A percentile compares a stretch with the other conserved stretches of the same genome.
Conservation (phyloP, 1,140 invertebrate species). For the Hypsibius dujardini region DNA sequence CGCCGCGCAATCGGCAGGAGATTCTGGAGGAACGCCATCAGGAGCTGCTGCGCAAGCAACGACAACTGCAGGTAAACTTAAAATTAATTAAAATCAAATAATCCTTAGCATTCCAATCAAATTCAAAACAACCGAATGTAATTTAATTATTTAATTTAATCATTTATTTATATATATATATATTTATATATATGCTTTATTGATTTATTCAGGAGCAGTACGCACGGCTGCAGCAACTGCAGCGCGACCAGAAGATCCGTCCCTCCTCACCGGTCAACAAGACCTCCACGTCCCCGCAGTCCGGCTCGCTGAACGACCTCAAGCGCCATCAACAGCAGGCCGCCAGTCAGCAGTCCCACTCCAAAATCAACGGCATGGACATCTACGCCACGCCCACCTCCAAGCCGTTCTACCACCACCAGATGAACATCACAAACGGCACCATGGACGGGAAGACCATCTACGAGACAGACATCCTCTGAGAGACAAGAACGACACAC, state of each 20-base stretch:
- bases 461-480: conserved; percentile 69
- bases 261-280: no score
- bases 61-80: conserved; percentile 46
- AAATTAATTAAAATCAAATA: no score
- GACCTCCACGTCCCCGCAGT: no score
- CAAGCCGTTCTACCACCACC: conserved; percentile 27
- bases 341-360: no score
- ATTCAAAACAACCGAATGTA: not conserved
- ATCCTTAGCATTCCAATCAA: no score
- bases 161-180: no score
- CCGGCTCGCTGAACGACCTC: conserved; percentile 45
- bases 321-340: conserved; percentile 25
- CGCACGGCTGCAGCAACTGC: no score
- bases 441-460: conserved; percentile 46
- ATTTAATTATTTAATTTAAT: not conserved
- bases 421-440: conserved; percentile 21
- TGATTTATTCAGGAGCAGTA: conserved; percentile 67
- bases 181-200: no score
- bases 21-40: conserved; percentile 63
- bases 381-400: conserved; percentile 23
- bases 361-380: conserved; percentile 32
- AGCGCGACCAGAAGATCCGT: no score
- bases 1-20: conserved; percentile 42
- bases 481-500: no score
- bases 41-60: conserved; percentile 63